Conservation (phyloP, 2,888 invertebrate species). For the Eutolmus rufibarbis region DNA sequence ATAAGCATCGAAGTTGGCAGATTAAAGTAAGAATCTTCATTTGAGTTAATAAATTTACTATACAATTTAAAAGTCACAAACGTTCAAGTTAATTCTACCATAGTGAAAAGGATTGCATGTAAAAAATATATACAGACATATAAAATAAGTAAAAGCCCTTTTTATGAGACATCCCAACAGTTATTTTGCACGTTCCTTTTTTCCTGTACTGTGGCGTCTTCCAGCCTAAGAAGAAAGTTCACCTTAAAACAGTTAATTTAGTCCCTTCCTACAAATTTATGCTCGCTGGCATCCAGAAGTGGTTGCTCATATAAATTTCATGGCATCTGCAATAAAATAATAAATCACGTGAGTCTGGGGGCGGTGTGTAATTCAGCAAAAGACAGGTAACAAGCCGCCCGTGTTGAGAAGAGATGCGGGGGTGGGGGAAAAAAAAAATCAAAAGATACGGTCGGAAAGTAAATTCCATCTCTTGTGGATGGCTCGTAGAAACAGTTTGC, state of each 20-base stretch:
- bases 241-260: slow-evolving; percentile 33
- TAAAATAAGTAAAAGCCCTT: neutral
- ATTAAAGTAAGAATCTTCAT: neutral
- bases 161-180: neutral
- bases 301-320: slow-evolving; percentile 38
- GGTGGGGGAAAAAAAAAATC: neutral
- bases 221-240: neutral
- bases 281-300: slow-evolving; percentile 14
- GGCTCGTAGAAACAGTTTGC: neutral
- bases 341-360: neutral
- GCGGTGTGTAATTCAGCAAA: neutral
- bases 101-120: neutral
- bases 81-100: neutral
- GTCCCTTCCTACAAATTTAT: slow-evolving; percentile 11
- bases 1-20: neutral
- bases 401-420: neutral
- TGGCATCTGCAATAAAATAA: slow-evolving; percentile 14
- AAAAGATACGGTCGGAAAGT: neutral
- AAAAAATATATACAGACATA: neutral
- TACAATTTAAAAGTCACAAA: neutral
- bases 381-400: neutral
- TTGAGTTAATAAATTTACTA: neutral
- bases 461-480: neutral
- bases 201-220: neutral
- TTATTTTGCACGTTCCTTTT: neutral